Base-by-base conservation (phyloP, 2,888 invertebrate species). In the Cephus sareptanus region DNA sequence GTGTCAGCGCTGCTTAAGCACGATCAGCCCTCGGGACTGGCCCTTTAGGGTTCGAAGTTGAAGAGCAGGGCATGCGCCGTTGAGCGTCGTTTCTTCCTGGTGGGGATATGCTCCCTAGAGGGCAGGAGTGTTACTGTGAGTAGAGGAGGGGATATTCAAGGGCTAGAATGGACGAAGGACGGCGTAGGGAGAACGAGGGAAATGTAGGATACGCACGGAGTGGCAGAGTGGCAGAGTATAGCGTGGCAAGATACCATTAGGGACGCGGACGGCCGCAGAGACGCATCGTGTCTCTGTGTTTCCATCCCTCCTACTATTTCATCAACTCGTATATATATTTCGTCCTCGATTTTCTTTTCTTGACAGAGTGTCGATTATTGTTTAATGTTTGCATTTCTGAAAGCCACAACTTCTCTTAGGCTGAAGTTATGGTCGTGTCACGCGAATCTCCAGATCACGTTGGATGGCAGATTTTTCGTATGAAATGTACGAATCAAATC, bases 181-280 rank as follows among this genome's bases (percentile, higher is more conserved):
- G 56, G 56, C 56, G 56, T 23, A 56, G 76, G 80, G 69, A 77
- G 75, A 77, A 74, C 74, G 81, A 82, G 80, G 75, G 85, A 80
- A 78, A 82, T 75, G 81, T 81, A 76, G 83, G 82, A 80, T 81
- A 81, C 80, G 83, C 80, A 81, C 83, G 80, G 81, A 83, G 83
- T 84, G 83, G 84, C 80, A 80, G 81, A 83, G 83, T 84, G 83
- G 84, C 80, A 81, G 82, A 81, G 81, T 83, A 82, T 84, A 83
- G 84, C 87, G 83, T 84, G 85, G 82, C 79, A 83, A 84, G 81
- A 81, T 82, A 83, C 87, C 90, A 90, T 90, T 90, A 90, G 88
- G 86, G 85, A 88, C 85, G 86, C 86, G 88, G 87, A 88, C 87
- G 85, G 86, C 86, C 83, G 80, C 85, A 83, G 83, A 82, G 86